Base-by-base conservation (phyloP, 2,797 vertebrate genomes). In the Megaceryle alcyon region DNA sequence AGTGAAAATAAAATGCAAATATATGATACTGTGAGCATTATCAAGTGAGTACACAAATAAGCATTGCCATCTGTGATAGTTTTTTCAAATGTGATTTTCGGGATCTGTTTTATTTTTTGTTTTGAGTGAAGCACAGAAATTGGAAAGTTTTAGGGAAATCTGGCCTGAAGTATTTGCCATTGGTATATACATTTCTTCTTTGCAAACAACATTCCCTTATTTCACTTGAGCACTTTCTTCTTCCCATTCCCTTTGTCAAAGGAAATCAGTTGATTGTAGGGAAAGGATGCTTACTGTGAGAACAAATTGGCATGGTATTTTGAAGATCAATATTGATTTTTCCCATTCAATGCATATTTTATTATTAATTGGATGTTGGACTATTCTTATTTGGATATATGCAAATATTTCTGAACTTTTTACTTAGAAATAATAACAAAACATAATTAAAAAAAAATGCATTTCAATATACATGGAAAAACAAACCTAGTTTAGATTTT, bases 1-100 rank as follows among this genome's bases (percentile, higher is more conserved):
- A 70, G 73, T 73, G 83, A 94, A 96, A 96, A 95, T 95, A 97
- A 95, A 95, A 97, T 96, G 94, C 92, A 95, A 94, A 94, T 95
- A 79, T 66, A 63, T 79, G 54, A 63, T 96, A 76, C 66, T 95
- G 72, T 76, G 82, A 93, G 83, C 77, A 88, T 88, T 95, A 94
- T 72, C 54, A 83, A 90, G 83, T 66, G 31, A 88, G 86, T 96
- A 94, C 82, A 97, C 92, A 95, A 95, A 94, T 94, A 96, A 96
- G 92, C 71, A 88, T 82, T 73, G 63, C 96, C 95, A 94, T 96
- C 94, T 97, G 95, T 92, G 92, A 37, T 33, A 61, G 63, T 88
- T 96, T 88, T 96, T 95, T 88, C 70, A 80, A 94, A 94, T 68
- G 82, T 80, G 91, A 68, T 90, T 90, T 91, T 95, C 90, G 92